phyloP scores from a whole-genome alignment of 2,797 vertebrate genomes.

The Cynodonichthys magdalenae region DNA sequence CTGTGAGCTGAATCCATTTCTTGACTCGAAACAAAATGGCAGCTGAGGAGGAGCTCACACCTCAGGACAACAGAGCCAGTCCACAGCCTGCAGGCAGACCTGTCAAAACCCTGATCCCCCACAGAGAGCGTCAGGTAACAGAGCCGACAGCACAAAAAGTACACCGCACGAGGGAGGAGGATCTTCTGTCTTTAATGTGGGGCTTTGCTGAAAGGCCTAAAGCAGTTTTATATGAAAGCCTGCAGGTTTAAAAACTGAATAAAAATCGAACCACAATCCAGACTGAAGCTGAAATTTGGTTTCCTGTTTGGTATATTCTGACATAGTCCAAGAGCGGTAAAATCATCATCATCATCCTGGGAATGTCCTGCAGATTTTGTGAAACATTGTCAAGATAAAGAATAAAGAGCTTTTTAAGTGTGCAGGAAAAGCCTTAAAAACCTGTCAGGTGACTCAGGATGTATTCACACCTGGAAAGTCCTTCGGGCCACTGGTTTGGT shows the following conservation, averaged over 20 bases:
- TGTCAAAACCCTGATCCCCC: slow-evolving; percentile 39
- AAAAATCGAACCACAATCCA: slow-evolving; percentile 19
- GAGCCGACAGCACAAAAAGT: slow-evolving; percentile 4
- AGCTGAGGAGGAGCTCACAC: slow-evolving; percentile 21
- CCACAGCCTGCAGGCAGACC: slow-evolving; percentile 30
- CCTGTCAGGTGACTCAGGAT: no score
- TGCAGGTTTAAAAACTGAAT: slow-evolving; percentile 7
- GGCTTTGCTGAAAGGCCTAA: background rate
- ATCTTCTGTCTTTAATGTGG: slow-evolving; percentile 6
- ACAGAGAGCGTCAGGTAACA: slow-evolving; percentile 9
- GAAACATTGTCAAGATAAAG: no score
- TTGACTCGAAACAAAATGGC: slow-evolving; percentile 30
- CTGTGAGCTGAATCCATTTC: slow-evolving; percentile 25
- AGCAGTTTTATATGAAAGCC: slow-evolving; percentile 11
- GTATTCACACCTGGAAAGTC: no score
- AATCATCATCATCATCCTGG: no score
- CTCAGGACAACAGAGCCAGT: slow-evolving; percentile 33
- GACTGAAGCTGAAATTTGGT: slow-evolving; percentile 2
- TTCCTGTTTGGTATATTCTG: background rate
- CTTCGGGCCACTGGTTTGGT: no score
- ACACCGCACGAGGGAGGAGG: background rate
- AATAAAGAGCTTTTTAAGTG: no score
- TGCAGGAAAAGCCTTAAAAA: no score
- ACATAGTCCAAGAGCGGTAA: no score
- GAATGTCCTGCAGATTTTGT: no score